Percentiles rank a stretch among this genome's conserved stretches.
Conservation (phyloP, 2,797 vertebrate genomes). For the Orestias chungarensis region DNA sequence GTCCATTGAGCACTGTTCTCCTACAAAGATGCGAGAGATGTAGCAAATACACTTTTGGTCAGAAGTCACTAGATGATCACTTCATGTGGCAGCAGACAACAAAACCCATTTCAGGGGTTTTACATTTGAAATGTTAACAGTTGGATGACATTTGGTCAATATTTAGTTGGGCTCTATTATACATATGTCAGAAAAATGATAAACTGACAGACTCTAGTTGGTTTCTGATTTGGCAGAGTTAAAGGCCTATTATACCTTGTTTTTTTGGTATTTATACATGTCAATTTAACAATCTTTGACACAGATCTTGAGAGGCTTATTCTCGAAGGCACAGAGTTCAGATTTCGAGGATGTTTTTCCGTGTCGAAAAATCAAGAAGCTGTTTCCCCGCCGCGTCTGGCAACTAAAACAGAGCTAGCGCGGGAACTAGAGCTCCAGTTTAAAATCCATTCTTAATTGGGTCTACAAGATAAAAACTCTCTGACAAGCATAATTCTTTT, state of each 20-base stretch:
- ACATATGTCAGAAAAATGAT: not conserved
- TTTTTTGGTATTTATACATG: not conserved
- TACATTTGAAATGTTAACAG: not conserved
- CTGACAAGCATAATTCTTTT: too few relatives aligned
- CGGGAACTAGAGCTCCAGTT: too few relatives aligned
- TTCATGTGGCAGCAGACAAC: not conserved
- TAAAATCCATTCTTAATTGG: too few relatives aligned
- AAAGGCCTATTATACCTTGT: not conserved
- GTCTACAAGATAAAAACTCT: too few relatives aligned
- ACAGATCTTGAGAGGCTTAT: not conserved
- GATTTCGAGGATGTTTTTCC: not conserved
- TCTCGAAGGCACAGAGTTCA: not conserved
- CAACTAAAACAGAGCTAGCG: too few relatives aligned
- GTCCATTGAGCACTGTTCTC: not conserved
- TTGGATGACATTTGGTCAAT: not conserved
- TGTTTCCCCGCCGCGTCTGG: not conserved
- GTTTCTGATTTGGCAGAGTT: not conserved
- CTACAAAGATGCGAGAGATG: not conserved
- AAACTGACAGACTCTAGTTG: not conserved
- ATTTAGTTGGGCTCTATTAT: not conserved
- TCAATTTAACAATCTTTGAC: not conserved
- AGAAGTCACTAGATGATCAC: not conserved
- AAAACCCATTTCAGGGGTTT: not conserved
- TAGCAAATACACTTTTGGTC: not conserved
- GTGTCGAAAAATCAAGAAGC: not conserved